Evolutionary conservation across 2,888 invertebrate genomes (phyloP), one percentile per base, ranked within the genome.

Genomic region (Drosophila barbarae): DNA sequence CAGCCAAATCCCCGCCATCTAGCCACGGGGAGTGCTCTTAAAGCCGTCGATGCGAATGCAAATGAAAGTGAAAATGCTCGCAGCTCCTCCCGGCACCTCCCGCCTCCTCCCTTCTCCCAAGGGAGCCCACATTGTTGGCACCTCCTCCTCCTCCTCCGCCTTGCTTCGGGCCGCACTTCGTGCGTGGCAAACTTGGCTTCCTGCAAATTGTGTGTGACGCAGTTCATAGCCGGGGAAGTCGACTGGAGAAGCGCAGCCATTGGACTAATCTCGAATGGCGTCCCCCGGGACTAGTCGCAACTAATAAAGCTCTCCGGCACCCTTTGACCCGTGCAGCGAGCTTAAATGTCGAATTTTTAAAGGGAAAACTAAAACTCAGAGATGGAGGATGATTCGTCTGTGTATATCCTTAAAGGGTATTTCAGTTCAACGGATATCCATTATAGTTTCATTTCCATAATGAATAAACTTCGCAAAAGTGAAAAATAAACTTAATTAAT

Each of bases 181-280:
- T 69, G 53, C 61, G 50, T 69, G 68, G 44, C 39, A 35, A 60
- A 28, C 53, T 30, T 49, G 41, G 58, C 49, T 53, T 53, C 46
- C 58, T 76, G 69, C 73, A 76, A 74, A 76, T 76, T 58, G 56
- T 51, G 55, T 51, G 64, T 47, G 69, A 56, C 57, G 65, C 51
- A 65, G 35, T 18, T 18, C 2, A 2, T 12, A 5, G 34, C 0
- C 10, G 30, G 46, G 46, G 18, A 47, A 47, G 18, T 32, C 46
- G 46, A 32, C 46, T 47, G 46, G 46, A 47, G 46, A 47, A 47
- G 46, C 46, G 46, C 46, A 47, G 59, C 23, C 60, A 49, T 49
- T 61, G n/a, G 42, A 51, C 66, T 65, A 65, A 63, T 63, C 66
- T 44, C 51, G 51, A 10, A 13, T 42, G 66, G 18, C 52, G 13